phyloP scores from a whole-genome alignment of 2,888 invertebrate genomes.

The Pristionchus exspectatus region DNA sequence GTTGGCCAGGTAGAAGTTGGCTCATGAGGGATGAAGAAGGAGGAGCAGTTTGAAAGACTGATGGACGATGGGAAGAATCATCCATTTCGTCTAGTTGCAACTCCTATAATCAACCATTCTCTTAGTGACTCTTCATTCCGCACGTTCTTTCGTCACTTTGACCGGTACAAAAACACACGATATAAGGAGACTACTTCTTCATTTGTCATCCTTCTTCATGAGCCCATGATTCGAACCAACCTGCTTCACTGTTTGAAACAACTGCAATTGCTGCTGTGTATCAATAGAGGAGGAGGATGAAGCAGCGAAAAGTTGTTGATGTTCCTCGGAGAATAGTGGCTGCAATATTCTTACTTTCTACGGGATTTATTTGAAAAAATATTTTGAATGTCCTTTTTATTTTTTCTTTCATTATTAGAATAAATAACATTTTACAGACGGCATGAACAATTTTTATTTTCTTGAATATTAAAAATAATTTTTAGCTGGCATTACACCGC shows the following conservation, averaged over 20 bases:
- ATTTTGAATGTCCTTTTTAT: no score
- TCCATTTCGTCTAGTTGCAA: not conserved
- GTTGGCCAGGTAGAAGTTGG: not conserved
- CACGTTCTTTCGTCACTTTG: not conserved
- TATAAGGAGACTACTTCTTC: not conserved
- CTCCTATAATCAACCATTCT: not conserved
- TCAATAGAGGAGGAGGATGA: not conserved
- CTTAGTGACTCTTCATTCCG: not conserved
- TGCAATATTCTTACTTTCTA: not conserved
- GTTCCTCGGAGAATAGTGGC: not conserved
- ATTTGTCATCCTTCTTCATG: not conserved
- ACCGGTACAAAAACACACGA: no score
- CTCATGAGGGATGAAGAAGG: conserved; percentile 14
- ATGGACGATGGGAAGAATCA: conserved; percentile 17
- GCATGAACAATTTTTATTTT: no score
- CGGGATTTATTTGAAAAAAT: not conserved
- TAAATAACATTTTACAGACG: no score
- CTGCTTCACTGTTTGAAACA: conserved; percentile 27
- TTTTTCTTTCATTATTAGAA: no score
- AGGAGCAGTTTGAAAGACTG: conserved; percentile 30
- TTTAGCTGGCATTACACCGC: no score
- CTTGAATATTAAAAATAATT: no score
- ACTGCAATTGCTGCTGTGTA: not conserved
- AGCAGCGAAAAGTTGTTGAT: conserved; percentile 37
- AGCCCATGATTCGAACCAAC: not conserved